phyloP scores from a whole-genome alignment of 1,140 invertebrate genomes.

The Mylabris phalerata region DNA sequence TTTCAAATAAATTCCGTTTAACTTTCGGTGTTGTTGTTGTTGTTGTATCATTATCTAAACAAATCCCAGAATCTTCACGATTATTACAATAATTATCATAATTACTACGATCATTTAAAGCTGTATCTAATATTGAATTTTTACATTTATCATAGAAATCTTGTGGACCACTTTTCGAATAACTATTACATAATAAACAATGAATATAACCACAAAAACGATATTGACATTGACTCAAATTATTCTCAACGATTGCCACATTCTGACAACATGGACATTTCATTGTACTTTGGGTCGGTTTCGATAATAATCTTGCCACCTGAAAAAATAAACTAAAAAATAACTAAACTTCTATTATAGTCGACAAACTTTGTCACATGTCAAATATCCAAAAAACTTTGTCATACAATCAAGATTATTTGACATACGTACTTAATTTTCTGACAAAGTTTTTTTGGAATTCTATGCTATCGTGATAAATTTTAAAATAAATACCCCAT shows the following conservation, averaged over 20 bases:
- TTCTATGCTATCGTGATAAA: no score
- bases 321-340: conserved; percentile 11
- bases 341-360: no score
- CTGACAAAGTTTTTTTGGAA: no score
- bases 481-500: no score
- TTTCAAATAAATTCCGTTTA: conserved; percentile 21
- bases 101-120: not conserved
- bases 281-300: conserved; percentile 23
- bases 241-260: conserved; percentile 29
- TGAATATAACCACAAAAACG: conserved; percentile 29
- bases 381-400: no score
- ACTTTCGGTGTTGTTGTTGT: conserved; percentile 15
- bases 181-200: conserved; percentile 30
- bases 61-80: not conserved
- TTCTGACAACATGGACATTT: conserved; percentile 29
- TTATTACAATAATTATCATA: not conserved
- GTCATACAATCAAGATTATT: no score
- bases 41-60: conserved; percentile 15
- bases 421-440: no score
- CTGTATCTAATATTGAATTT: not conserved
- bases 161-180: conserved; percentile 21
- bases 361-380: no score
- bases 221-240: conserved; percentile 30
- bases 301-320: conserved; percentile 18
- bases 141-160: conserved; percentile 30